Evolutionary conservation across 2,888 invertebrate species (phyloP).

Genomic region (Drymonia ruficornis): DNA sequence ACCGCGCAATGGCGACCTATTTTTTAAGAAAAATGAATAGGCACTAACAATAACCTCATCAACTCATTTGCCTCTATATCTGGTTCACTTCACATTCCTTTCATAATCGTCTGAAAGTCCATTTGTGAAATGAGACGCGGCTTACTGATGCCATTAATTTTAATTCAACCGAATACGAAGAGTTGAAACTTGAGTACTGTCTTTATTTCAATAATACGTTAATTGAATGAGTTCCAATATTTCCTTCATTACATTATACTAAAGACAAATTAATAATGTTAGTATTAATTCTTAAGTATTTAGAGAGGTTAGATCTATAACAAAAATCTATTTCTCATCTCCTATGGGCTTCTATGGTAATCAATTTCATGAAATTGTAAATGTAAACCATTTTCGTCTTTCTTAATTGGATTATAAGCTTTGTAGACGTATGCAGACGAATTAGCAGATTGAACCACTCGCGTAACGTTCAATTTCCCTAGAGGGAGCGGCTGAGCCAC

Average conservation of each 20-base stretch:
- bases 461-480: constrained; percentile 55
- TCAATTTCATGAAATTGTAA: background rate
- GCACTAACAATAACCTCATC: constrained; percentile 65
- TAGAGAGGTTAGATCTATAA: too few species aligned
- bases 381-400: constrained; percentile 6
- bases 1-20: constrained; percentile 67
- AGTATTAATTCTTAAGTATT: too few species aligned
- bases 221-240: too few species aligned
- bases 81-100: constrained; percentile 59
- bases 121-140: constrained; percentile 45
- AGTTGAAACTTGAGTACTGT: constrained; percentile 17
- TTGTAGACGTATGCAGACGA: constrained; percentile 23
- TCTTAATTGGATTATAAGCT: constrained; percentile 15
- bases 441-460: constrained; percentile 54
- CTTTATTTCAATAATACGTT: background rate
- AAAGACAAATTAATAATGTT: too few species aligned
- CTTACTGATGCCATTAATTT: constrained; percentile 42
- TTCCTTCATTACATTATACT: too few species aligned
- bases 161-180: constrained; percentile 39
- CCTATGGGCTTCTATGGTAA: too few species aligned
- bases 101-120: constrained; percentile 43
- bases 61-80: constrained; percentile 67
- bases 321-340: too few species aligned
- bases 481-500: constrained; percentile 46
- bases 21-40: constrained; percentile 64